Evolutionary conservation across 2,113 vertebrate species (phyloP), one percentile per base, ranked within the genome.

Genomic region (Platichthys flesus): DNA sequence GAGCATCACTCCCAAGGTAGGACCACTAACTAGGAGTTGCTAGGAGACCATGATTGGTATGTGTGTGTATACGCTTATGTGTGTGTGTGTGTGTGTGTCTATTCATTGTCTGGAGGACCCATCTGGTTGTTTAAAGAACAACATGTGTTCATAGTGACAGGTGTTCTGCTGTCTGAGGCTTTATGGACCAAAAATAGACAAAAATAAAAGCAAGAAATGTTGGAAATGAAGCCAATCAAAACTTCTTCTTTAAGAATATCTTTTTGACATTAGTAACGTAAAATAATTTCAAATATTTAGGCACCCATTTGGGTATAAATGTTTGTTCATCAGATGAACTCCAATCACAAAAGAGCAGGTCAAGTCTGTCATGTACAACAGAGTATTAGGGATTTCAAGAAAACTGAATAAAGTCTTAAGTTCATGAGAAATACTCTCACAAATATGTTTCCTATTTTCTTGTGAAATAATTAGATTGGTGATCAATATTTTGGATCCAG

Each of bases 21-120:
- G 79, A 59, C 74, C 66, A 71, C 87, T 90, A 93, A 90, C 90
- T 90, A 92, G 84, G 81, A 86, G 88, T 91, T 91, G 90, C 90
- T 90, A 90, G 84, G 90, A 90, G 79, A 92, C 89, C 65, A 51
- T 65, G 72, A 76, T 74, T 74, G 28, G 79, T 60, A 56, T 71
- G 57, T 64, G 73, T 73, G 76, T 28, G 26, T 57, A 2, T 49
- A 47, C 40, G 47, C 26, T 8, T 26, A 13, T 51, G 31, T 63
- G 71, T 67, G 64, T 31, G 56, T 66, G 64, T 31, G 56, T 66
- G 64, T 31, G 56, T 59, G 57, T 20, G 5, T 54, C 51, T 67
- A 24, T 78, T 82, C 65, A 49, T 79, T 75, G 78, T 88, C 55
- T 66, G 64, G 24, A 76, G 76, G 76, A 77, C 74, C 83, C 89